Evolutionary conservation across 35 echinoderm and acorn worm genomes (phyloP), one percentile per base, ranked within the genome.

Genomic region (Lytechinus variegatus): DNA sequence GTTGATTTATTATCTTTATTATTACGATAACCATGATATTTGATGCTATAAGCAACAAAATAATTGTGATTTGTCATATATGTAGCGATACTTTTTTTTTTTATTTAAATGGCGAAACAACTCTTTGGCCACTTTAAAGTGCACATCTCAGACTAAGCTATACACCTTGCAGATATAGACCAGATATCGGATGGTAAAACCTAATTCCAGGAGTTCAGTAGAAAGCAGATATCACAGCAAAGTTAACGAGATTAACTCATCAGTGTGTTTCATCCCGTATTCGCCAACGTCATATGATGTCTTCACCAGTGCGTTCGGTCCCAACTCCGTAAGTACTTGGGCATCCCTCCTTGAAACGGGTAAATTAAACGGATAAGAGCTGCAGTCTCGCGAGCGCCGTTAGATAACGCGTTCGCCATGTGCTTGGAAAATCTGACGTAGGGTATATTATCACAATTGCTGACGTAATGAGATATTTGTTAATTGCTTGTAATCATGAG

Each of bases 401-500:
- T 24, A 79, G 14, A 21, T 7, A 79, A 79, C 66, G 21, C 0
- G 6, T 79, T n/a, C 66, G 21, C 66, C 66, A 79, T 79, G 66
- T 79, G 66, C 3, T 16, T 6, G 19, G 21, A 7, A 19, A 79
- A 4, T 24, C 66, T 79, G 66, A 79, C 66, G 66, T 79, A 79
- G 4, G 16, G 10, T 66, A 66, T 71, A 79, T 13, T 5, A 79
- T 24, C 66, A 24, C 14, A 79, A 24, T 79, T 79, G 66, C 21
- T 24, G 66, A 79, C 66, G 66, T 79, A 79, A 79, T n/a, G 66
- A 79, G 66, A 79, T 79, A 79, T 79, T 16, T 79, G 66, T 79
- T 79, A 79, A 79, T 79, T 79, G 66, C 19, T n/a, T 79, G 21
- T 8, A 79, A 79, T 79, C n/a, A 24, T 24, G 19, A 79, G 21